Evolutionary conservation across 2,888 invertebrate species (phyloP).

Genomic region (Synergus laeviventris): DNA sequence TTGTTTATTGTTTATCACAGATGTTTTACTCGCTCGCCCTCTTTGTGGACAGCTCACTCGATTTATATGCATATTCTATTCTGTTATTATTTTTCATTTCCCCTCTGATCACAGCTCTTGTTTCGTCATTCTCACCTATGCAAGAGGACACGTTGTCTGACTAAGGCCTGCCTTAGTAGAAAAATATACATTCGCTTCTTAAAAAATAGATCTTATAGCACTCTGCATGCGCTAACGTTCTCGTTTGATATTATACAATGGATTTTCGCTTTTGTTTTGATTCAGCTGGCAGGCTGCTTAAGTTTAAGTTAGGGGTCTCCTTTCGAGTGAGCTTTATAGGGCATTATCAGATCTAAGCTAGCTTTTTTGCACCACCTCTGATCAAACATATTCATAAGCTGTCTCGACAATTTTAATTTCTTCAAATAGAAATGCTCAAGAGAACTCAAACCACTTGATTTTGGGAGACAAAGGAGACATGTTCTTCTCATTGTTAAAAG

Average conservation of each 20-base stretch:
- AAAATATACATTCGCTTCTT: constrained; percentile 76
- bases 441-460: constrained; percentile 30
- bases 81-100: constrained; percentile 33
- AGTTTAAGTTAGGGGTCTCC: constrained; percentile 58
- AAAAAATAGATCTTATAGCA: constrained; percentile 75
- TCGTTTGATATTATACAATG: constrained; percentile 65
- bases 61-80: constrained; percentile 46
- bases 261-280: constrained; percentile 58
- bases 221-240: constrained; percentile 67
- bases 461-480: constrained; percentile 23
- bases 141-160: constrained; percentile 63
- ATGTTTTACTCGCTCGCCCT: constrained; percentile 63
- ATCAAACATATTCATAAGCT: constrained; percentile 18
- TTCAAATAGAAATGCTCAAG: neutral
- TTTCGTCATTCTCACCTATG: constrained; percentile 44
- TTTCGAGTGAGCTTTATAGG: constrained; percentile 65
- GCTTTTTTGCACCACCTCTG: constrained; percentile 57
- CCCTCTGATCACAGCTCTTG: constrained; percentile 59
- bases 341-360: constrained; percentile 65
- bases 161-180: constrained; percentile 76
- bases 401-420: constrained; percentile 11
- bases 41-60: constrained; percentile 47
- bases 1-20: constrained; percentile 62
- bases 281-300: constrained; percentile 68
- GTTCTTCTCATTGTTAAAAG: neutral